These are phyloP conservation scores for Actinia tenebrosa DNA, from an alignment of 64 coral and sea anemone species.

Conservation along the genomic window DNA sequence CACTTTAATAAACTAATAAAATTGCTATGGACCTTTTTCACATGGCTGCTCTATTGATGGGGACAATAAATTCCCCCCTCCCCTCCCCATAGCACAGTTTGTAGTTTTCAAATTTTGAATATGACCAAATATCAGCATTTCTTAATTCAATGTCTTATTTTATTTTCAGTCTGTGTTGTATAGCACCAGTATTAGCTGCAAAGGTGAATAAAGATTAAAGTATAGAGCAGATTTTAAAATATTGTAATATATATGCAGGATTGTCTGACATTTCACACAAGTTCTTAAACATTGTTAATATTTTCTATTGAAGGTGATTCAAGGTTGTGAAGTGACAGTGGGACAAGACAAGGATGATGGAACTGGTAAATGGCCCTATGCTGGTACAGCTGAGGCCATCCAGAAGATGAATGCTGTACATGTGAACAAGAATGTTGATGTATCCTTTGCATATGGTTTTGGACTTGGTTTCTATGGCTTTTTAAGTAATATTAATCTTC, in stretches of 20 bases:
- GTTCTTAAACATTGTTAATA: neutral
- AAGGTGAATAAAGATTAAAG: constrained; percentile 38
- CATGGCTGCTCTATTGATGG: no score
- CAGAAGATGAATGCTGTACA: constrained; percentile 74
- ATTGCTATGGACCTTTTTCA: no score
- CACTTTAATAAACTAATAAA: no score
- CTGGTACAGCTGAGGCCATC: constrained; percentile 64
- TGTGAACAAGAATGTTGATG: constrained; percentile 77
- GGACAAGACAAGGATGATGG: constrained; percentile 76
- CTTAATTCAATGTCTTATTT: neutral
- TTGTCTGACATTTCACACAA: neutral
- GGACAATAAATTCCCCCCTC: no score
- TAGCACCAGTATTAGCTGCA: constrained; percentile 85
- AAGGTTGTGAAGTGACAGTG: constrained; percentile 75
- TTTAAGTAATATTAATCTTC: no score
- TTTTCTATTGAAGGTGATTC: constrained; percentile 48
- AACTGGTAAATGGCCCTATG: constrained; percentile 64
- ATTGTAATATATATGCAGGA: neutral
- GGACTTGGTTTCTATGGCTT: no score
- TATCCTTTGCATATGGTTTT: constrained; percentile 61
- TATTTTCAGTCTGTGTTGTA: constrained; percentile 69
- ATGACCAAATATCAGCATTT: neutral
- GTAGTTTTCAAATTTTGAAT: no score
- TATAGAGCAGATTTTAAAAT: neutral
- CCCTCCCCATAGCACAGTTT: no score